Evolutionary conservation across 23 tunicate species (phyloP), one percentile per base, ranked within the genome.

Genomic region (Styela plicata): DNA sequence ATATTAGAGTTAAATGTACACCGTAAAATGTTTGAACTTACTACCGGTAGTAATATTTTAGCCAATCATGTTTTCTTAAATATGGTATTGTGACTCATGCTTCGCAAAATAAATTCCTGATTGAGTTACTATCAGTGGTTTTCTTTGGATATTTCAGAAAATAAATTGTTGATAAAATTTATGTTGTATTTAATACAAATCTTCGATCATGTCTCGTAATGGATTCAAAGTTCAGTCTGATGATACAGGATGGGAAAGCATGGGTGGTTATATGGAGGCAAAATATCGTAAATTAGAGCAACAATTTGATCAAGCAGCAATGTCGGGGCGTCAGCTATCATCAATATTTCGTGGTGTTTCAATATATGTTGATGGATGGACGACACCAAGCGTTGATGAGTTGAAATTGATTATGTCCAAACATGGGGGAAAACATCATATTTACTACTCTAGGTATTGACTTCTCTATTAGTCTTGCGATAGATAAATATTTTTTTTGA

Each of bases 391-490:
- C 24, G 66, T 67, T 33, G 89, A 89, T 80, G 84, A 95, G 69
- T 69, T 95, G 78, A 95, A 95, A 80, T 31, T 61, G 33, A 33
- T 95, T 17, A 89, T 95, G 92, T 83, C 89, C 2, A 88, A 89
- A 76, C 89, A 95, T 86, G 99, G 99, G 29, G 99, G 99, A 26
- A 84, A 82, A 63, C 88, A 79, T 82, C 90, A 86, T 77, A 63
- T 81, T 10, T 93, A 93, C 70, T 93, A 93, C 69, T 84, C 89
- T n/a, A 93, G 98, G 98, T 93, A n/a, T n/a, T n/a, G n/a, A n/a
- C n/a, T n/a, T n/a, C n/a, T 18, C 53, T 74, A 10, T 10, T 17
- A 31, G 17, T 17, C 10, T 17, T 29, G 18, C 52, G 79, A 28
- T 23, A 28, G 27, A 29, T 10, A 74, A 74, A 23, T n/a, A n/a